Conservation (phyloP, 2,797 vertebrate genomes). For the Heliangelus exortis region DNA sequence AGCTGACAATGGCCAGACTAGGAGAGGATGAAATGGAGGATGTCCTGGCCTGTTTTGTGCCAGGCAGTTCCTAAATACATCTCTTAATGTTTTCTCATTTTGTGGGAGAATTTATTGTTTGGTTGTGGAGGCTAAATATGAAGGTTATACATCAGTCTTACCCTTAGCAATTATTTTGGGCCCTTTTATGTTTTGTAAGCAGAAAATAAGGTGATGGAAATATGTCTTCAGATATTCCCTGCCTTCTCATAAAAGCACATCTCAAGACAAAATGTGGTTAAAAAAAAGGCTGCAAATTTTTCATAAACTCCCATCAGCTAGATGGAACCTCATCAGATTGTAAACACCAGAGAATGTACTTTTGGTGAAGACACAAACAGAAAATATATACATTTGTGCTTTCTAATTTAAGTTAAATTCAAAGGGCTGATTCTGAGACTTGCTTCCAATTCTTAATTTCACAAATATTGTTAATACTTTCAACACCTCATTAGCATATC, state of each 20-base stretch:
- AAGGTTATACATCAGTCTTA: not conserved
- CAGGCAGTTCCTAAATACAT: not conserved
- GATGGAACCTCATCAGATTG: not conserved
- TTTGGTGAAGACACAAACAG: slow-evolving; percentile 21
- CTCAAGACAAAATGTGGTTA: not conserved
- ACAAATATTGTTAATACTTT: slow-evolving; percentile 48
- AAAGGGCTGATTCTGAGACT: slow-evolving; percentile 2
- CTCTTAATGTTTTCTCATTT: not conserved
- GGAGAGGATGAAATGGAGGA: rapidly evolving
- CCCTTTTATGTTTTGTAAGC: not conserved
- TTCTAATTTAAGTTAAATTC: slow-evolving; percentile 35
- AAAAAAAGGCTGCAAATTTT: not conserved
- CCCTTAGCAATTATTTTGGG: not conserved
- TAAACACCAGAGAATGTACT: not conserved
- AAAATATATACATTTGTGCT: slow-evolving; percentile 4
- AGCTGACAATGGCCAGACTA: not conserved
- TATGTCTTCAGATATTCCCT: not conserved
- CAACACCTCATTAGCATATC: slow-evolving; percentile 50
- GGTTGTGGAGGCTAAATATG: not conserved
- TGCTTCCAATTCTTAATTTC: slow-evolving; percentile 44
- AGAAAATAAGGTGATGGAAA: not conserved
- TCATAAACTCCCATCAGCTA: not conserved
- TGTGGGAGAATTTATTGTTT: not conserved
- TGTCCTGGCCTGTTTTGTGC: not conserved
- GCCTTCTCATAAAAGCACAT: not conserved